Evolutionary conservation across 92 coral and sea anemone species (phyloP), one percentile per base, ranked within the genome.

Genomic region (Zoanthus sociatus): DNA sequence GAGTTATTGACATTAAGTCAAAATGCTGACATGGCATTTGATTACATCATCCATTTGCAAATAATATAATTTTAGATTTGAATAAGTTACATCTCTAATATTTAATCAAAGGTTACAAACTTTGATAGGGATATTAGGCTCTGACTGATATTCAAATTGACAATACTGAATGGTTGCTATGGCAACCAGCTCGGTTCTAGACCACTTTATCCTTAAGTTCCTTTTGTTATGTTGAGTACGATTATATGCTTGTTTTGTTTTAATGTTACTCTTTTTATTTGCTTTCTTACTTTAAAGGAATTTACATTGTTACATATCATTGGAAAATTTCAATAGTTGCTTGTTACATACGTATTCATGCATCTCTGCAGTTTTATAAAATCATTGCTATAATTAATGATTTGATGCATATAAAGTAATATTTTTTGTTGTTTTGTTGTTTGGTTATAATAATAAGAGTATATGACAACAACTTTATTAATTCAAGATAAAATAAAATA

Each of bases 61-160:
- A 73, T 73, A 44, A 73, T 73, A 73, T 44, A 56, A 56, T 56
- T 56, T 56, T 56, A 56, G 64, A 56, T 56, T 56, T 56, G 14
- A 56, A 56, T 56, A 56, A 56, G 64, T 56, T 56, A 56, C 64
- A 56, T 56, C 64, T 56, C 64, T 56, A 56, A 56, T 14, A 56
- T 56, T 56, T 56, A 56, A 56, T 56, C 64, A 56, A 56, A 56
- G 64, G 64, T 56, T 13, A 56, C 64, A 56, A 56, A 56, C 64
- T 6, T 70, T 73, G 78, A 73, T 73, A 73, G 48, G 78, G 55
- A 73, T 73, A 73, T 73, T 73, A 44, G 55, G 78, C 55, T 73
- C 78, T 42, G 78, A 20, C 78, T 73, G 54, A 73, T 73, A 73
- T 73, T 73, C 78, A 73, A 73, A 73, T 73, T 37, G 44, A 73